Percentiles rank a stretch among this genome's conserved stretches.
Evolutionary conservation across 1,140 invertebrate species (phyloP).

Genomic region (Caligus rogercresseyi): DNA sequence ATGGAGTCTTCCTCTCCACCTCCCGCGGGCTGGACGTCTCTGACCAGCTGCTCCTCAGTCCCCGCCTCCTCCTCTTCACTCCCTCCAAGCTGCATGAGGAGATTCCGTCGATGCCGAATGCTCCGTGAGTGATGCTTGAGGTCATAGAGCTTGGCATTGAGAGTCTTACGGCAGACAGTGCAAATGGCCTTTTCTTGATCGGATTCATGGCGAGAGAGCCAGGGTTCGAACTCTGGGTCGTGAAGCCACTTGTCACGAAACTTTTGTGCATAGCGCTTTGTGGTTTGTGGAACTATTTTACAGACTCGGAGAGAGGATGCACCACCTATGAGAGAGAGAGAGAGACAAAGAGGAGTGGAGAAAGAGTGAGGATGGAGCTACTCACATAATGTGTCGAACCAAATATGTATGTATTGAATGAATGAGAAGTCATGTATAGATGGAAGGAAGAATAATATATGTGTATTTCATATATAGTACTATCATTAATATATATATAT

Average conservation of each 20-base stretch:
- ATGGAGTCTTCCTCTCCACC: too few species aligned
- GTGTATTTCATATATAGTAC: too few species aligned
- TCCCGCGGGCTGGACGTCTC: too few species aligned
- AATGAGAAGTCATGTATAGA: too few species aligned
- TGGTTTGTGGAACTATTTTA: not conserved
- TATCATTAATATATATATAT: too few species aligned
- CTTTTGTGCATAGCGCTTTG: not conserved
- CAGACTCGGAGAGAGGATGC: not conserved
- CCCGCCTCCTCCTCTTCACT: not conserved
- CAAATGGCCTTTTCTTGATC: not conserved
- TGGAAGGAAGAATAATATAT: too few species aligned
- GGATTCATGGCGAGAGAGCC: not conserved
- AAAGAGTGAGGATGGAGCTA: too few species aligned
- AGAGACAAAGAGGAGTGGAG: too few species aligned
- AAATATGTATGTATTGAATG: too few species aligned
- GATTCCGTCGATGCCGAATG: not conserved
- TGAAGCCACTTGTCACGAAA: not conserved
- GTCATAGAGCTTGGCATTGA: not conserved
- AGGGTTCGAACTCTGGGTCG: not conserved
- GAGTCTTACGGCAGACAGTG: not conserved
- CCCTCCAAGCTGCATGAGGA: not conserved
- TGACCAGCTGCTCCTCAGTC: not conserved
- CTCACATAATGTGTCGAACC: too few species aligned
- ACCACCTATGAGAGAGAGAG: not conserved
- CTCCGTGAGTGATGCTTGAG: not conserved